Percentiles rank a stretch among this genome's conserved stretches.
These are phyloP conservation scores for Jordanella pulchra DNA, from an alignment of 2,797 vertebrate species.

Conservation along the genomic window DNA sequence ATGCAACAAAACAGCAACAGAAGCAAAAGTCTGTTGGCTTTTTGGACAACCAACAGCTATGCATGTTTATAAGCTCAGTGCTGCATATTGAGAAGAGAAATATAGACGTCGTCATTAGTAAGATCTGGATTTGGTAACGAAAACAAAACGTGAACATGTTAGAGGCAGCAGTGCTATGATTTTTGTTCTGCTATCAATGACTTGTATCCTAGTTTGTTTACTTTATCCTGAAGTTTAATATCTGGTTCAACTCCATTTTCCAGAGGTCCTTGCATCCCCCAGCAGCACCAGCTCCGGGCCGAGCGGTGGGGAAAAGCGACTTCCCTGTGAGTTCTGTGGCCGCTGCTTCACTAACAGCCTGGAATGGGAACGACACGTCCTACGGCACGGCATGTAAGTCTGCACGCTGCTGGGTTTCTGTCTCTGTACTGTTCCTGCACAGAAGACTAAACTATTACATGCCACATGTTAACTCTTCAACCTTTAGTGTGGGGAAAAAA, in stretches of 20 bases:
- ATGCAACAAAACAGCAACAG: too few relatives aligned
- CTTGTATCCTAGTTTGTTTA: background rate
- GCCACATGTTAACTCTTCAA: background rate
- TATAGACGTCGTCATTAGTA: too few relatives aligned
- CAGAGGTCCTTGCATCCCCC: constrained; percentile 84
- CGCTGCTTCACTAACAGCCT: constrained; percentile 90
- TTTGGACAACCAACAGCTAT: too few relatives aligned
- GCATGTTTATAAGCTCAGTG: too few relatives aligned
- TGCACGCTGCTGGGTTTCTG: background rate
- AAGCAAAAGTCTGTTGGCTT: too few relatives aligned
- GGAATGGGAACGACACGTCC: constrained; percentile 96
- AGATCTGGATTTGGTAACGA: too few relatives aligned
- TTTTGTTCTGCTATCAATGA: background rate
- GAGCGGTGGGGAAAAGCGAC: constrained; percentile 82
- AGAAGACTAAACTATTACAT: constrained; percentile 1
- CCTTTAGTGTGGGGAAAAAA: background rate
- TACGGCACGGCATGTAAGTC: constrained; percentile 97
- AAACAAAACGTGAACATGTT: too few relatives aligned
- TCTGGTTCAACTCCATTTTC: constrained; percentile 46
- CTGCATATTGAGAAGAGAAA: too few relatives aligned
- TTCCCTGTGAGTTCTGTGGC: constrained; percentile 96
- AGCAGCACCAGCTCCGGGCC: constrained; percentile 73
- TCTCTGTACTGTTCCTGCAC: constrained; percentile 1
- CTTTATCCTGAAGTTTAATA: background rate
- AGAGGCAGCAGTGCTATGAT: too few relatives aligned